These are phyloP conservation scores for Cataglyphis cursor DNA, from an alignment of 2,888 invertebrate genomes.

Conservation along the genomic window DNA sequence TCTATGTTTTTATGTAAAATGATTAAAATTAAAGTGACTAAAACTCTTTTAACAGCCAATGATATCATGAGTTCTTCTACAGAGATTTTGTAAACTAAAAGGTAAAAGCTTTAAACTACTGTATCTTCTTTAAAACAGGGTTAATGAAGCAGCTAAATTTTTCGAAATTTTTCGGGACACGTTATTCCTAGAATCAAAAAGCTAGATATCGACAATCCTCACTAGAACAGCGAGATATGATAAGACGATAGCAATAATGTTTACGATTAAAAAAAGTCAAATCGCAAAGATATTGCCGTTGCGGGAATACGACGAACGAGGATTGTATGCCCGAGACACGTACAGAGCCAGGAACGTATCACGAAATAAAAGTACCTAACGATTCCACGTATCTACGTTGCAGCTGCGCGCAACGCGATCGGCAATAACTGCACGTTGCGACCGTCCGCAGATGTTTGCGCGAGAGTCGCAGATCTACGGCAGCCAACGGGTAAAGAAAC, in stretches of 20 bases:
- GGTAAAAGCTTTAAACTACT: not conserved
- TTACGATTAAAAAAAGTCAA: constrained; percentile 67
- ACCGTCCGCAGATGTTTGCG: constrained; percentile 33
- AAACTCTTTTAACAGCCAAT: constrained; percentile 11
- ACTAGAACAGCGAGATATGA: not conserved
- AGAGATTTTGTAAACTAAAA: not conserved
- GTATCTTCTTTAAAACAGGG: not conserved
- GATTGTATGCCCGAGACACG: constrained; percentile 10
- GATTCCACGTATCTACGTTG: constrained; percentile 74
- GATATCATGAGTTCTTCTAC: not conserved
- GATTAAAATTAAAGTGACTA: not conserved
- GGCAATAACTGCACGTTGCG: constrained; percentile 71
- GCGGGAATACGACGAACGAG: constrained; percentile 29
- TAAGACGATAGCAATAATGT: constrained; percentile 34
- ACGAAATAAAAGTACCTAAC: constrained; percentile 73
- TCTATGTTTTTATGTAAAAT: not conserved
- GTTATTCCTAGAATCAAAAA: not conserved
- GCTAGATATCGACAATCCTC: not conserved
- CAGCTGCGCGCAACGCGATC: constrained; percentile 73
- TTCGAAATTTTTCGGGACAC: not conserved
- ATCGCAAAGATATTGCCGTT: constrained; percentile 62
- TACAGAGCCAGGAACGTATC: constrained; percentile 11
- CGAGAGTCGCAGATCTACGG: constrained; percentile 40
- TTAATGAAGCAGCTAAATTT: not conserved
- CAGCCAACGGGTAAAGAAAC: constrained; percentile 65